Evolutionary conservation across 2,888 invertebrate species (phyloP).

Genomic region (Epsilonema sp.): DNA sequence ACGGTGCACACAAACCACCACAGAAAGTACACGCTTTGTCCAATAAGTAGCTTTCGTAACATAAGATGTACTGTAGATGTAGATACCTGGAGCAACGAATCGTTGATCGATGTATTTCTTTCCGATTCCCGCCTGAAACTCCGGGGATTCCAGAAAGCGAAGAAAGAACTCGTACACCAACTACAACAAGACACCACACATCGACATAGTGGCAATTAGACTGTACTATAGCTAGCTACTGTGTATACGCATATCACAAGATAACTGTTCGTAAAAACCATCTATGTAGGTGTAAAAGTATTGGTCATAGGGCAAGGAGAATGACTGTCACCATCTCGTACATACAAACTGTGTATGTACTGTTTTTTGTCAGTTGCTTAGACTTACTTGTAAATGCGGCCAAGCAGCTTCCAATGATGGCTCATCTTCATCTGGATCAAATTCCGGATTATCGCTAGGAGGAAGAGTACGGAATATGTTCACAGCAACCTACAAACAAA

Average conservation of each 20-base stretch:
- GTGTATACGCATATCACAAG: too few species aligned
- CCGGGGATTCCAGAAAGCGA: constrained; percentile 88
- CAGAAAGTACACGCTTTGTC: too few species aligned
- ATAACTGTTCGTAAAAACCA: too few species aligned
- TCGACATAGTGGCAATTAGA: too few species aligned
- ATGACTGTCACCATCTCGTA: too few species aligned
- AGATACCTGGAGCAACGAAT: constrained; percentile 76
- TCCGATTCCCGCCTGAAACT: constrained; percentile 86
- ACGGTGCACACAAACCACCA: neutral
- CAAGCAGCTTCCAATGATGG: constrained; percentile 96
- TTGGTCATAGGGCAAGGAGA: constrained; percentile 1
- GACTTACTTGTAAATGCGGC: constrained; percentile 63
- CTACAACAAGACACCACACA: too few species aligned
- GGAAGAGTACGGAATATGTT: constrained; percentile 95
- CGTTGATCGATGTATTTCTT: constrained; percentile 93
- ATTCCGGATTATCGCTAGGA: constrained; percentile 70
- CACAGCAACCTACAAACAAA: constrained; percentile 29
- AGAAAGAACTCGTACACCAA: constrained; percentile 96
- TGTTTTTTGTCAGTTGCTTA: neutral
- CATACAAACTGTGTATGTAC: too few species aligned
- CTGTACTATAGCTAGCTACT: too few species aligned
- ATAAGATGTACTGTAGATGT: neutral
- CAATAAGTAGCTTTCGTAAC: too few species aligned
- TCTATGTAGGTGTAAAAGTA: too few species aligned
- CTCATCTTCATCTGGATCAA: constrained; percentile 99